Base-by-base conservation (phyloP, 2,888 invertebrate genomes). In the Phortica okadai region DNA sequence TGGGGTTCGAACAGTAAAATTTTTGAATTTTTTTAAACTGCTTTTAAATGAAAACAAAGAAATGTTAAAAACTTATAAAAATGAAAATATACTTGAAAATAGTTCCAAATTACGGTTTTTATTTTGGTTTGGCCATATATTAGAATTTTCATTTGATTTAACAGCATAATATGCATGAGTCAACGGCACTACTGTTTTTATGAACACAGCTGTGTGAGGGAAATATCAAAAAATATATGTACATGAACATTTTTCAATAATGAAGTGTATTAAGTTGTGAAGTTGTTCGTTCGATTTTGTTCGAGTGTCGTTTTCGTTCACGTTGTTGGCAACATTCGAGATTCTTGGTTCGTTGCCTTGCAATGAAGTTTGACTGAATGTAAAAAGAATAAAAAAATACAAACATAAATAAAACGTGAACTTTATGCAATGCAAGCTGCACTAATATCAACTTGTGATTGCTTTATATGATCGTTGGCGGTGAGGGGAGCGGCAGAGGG, bases 331-430 rank as follows among this genome's bases (percentile, higher is more conserved):
- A 21, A 21, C 21, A n/a, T 56, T 16, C 4, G 59, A 8, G 16
- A 0, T 59, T 59, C 7, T 10, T 10, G 1, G 5, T 62, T 62
- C 6, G 50, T 8, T 62, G 16, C 7, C 21, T 62, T 62, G 10
- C 6, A 25, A 59, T 56, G 56, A 16, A 16, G 56, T 56, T 56
- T 14, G 16, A 56, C 6, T 56, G 56, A n/a, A 56, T 56, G 14
- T 11, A 16, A 56, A 56, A 56, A 56, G 16, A 10, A 56, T 14
- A 56, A 56, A 56, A 14, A 78, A 81, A 79, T 80, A 72, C 21
- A 82, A 86, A 86, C 83, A 86, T 86, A 87, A 86, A 87, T 86
- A 88, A 86, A 86, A 87, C 86, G 88, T 86, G 86, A 87, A 87
- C 82, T 86, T 82, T 76, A 45, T 25, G 45, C 69, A 59, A 69